Evolutionary conservation across 2,888 invertebrate species (phyloP).

Genomic region (Pyrrhosoma nymphula): DNA sequence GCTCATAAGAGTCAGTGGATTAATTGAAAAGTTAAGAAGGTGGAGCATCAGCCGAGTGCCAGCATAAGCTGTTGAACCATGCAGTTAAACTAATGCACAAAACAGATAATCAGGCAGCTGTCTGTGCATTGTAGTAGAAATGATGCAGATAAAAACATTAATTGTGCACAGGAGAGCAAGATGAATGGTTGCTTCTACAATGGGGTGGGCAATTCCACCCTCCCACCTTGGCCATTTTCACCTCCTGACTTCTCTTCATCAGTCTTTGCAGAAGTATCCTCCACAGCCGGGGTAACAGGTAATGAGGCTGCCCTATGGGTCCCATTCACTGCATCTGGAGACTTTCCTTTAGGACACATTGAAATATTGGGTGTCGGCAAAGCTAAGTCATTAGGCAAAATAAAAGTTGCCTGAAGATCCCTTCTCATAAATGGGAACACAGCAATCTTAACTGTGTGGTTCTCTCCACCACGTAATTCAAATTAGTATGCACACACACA

Average conservation of each 20-base stretch:
- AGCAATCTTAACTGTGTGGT: not conserved
- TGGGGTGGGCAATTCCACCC: slow-evolving; percentile 45
- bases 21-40: not conserved
- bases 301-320: slow-evolving; percentile 56
- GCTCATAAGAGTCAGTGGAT: not conserved
- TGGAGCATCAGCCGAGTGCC: not conserved
- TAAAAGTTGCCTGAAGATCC: not conserved
- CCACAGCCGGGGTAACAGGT: slow-evolving; percentile 54
- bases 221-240: slow-evolving; percentile 64
- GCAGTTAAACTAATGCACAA: not conserved
- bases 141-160: not conserved
- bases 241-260: slow-evolving; percentile 62
- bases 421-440: not conserved
- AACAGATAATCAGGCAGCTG: not conserved
- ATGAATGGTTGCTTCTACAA: slow-evolving; percentile 42
- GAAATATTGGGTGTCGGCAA: slow-evolving; percentile 14
- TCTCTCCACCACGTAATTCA: not conserved
- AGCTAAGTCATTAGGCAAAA: not conserved
- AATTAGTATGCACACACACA: not conserved
- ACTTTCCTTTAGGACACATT: slow-evolving; percentile 57
- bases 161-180: not conserved
- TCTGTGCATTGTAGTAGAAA: not conserved
- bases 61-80: not conserved
- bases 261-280: slow-evolving; percentile 43
- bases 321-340: slow-evolving; percentile 63